Percentiles rank a stretch among this genome's conserved stretches.
These are phyloP conservation scores for Rhopalosiphum padi DNA, from an alignment of 1,140 invertebrate genomes.

Conservation along the genomic window DNA sequence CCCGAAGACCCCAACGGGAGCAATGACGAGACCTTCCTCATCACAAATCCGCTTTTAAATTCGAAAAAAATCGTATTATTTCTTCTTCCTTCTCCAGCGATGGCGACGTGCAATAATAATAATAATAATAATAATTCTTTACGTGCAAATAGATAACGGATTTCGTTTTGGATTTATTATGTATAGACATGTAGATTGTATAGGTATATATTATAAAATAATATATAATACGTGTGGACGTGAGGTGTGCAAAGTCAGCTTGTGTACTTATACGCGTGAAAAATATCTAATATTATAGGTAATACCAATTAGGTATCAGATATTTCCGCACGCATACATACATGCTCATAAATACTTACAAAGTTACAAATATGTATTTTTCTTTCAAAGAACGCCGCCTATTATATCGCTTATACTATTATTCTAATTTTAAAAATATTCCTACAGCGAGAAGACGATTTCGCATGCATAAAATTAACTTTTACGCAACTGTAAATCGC, in stretches of 20 bases:
- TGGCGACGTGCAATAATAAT: constrained; percentile 1
- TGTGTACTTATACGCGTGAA: background rate
- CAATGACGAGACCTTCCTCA: background rate
- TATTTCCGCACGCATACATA: background rate
- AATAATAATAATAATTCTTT: background rate
- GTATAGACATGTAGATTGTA: background rate
- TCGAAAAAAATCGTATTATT: constrained; percentile 16
- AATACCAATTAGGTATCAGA: background rate
- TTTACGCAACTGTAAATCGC: background rate
- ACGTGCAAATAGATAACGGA: background rate
- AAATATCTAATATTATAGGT: background rate
- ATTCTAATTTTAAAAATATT: background rate
- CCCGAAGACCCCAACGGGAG: background rate
- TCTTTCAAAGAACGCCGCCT: background rate
- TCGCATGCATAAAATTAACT: background rate
- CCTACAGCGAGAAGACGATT: background rate
- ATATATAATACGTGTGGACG: background rate
- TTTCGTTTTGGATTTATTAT: background rate
- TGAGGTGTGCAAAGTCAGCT: background rate
- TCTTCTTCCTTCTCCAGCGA: background rate
- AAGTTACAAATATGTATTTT: background rate
- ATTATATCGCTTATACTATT: background rate
- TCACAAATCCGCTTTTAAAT: background rate
- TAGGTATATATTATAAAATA: too few species aligned
- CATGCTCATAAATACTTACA: background rate